Conservation (phyloP, 2,113 vertebrate genomes). For the Sinocyclocheilus maitianheensis region DNA sequence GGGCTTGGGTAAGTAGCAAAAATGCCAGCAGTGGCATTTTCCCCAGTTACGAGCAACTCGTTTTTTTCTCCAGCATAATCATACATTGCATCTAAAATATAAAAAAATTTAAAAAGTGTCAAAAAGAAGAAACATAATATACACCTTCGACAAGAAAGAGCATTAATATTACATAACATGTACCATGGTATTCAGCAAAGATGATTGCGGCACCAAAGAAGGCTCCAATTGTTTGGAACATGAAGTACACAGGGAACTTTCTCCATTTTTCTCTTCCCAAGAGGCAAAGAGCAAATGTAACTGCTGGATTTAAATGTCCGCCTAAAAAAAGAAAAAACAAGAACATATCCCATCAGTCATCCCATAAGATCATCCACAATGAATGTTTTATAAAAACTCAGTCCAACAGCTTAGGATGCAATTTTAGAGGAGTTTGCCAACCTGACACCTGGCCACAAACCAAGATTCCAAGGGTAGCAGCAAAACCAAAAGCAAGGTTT, state of each 20-base stretch:
- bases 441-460: conserved; percentile 93
- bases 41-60: conserved; percentile 70
- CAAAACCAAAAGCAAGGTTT: conserved; percentile 95
- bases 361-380: background rate
- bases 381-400: background rate
- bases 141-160: background rate
- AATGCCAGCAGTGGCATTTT: conserved; percentile 84
- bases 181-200: conserved; percentile 91
- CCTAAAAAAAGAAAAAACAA: conserved; percentile 69
- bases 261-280: conserved; percentile 92
- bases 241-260: conserved; percentile 87
- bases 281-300: conserved; percentile 92
- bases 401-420: conserved; percentile 11
- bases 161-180: conserved; percentile 38
- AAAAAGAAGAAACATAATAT: background rate
- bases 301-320: conserved; percentile 93
- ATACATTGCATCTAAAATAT: conserved; percentile 84
- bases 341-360: background rate
- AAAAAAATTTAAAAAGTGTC: background rate
- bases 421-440: conserved; percentile 61
- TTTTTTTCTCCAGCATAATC: conserved; percentile 66
- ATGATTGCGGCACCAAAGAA: conserved; percentile 90
- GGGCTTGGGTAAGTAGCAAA: conserved; percentile 91
- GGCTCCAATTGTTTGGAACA: conserved; percentile 89
- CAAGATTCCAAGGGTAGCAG: conserved; percentile 88